Evolutionary conservation across 2,797 vertebrate genomes (phyloP).

Genomic region (Aplochiton taeniatus): DNA sequence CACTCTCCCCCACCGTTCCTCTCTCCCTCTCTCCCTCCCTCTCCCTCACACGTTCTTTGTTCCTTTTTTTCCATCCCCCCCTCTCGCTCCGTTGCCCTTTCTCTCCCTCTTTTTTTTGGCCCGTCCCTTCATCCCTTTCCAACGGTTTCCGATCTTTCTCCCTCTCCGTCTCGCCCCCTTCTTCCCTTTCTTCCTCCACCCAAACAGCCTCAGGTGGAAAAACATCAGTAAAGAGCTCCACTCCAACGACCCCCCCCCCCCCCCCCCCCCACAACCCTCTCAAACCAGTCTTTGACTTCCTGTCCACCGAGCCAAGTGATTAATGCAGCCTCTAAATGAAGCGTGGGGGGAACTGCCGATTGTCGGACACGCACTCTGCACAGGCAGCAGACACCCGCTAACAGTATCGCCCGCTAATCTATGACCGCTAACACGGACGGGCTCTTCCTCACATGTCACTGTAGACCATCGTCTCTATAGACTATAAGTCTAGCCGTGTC

Average conservation of each 20-base stretch:
- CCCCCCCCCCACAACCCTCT: neutral
- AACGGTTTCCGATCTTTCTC: too few relatives aligned
- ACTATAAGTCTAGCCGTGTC: constrained; percentile 63
- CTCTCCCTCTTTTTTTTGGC: constrained; percentile 39
- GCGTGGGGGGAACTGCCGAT: constrained; percentile 73
- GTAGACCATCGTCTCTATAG: constrained; percentile 63
- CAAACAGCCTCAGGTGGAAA: constrained; percentile 75
- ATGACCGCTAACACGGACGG: constrained; percentile 58
- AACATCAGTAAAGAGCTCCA: constrained; percentile 48
- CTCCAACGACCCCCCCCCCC: constrained; percentile 39
- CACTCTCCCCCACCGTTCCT: constrained; percentile 11
- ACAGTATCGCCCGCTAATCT: constrained; percentile 31
- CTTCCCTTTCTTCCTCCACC: constrained; percentile 37
- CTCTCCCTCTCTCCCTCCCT: constrained; percentile 45
- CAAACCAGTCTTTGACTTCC: constrained; percentile 76
- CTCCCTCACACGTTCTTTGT: constrained; percentile 33
- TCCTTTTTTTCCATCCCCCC: constrained; percentile 19
- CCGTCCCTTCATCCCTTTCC: constrained; percentile 13
- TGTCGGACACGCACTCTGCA: constrained; percentile 65
- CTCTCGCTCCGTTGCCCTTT: constrained; percentile 35
- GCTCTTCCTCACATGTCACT: constrained; percentile 73
- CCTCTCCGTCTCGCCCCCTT: constrained; percentile 23
- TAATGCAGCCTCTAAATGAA: constrained; percentile 79
- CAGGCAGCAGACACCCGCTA: constrained; percentile 24
- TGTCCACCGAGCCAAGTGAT: constrained; percentile 75